Evolutionary conservation across 2,113 vertebrate species (phyloP), one percentile per base, ranked within the genome.

Genomic region (Amblyornis subalaris): DNA sequence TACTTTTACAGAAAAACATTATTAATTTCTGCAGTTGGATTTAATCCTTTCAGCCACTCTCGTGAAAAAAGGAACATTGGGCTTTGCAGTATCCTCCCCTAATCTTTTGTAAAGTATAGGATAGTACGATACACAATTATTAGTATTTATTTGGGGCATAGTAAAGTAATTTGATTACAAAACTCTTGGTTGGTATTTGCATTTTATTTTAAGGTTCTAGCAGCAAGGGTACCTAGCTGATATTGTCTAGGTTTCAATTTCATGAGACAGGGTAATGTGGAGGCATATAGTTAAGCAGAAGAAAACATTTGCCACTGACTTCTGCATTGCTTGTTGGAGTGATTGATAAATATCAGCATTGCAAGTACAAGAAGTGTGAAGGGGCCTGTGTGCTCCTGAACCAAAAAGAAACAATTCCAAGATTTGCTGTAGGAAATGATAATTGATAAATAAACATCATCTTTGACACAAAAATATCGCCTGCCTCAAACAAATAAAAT

Each of bases 71-170:
- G 23, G 17, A 84, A 54, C 18, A 12, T 22, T 58, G 38, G 26
- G 12, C 21, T 82, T 85, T 78, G 18, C 14, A n/a, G 13, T 36
- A 40, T 64, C 40, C 35, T 50, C 70, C 18, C 2, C 11, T 77
- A 4, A 50, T 76, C 26, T 62, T 42, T 2, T 75, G 9, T 61
- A 7, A 1, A 0, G 3, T 62, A 23, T 29, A 73, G 4, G 11
- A 19, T 54, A 60, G 50, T 51, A 31, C 20, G 75, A 6, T 15
- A 55, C 25, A 64, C 11, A 72, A 9, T 57, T 55, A 51, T 20
- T 48, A 69, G 8, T 62, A 67, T 40, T 65, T 69, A 26, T 60
- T 76, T 70, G 13, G 11, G 8, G 3, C 12, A 14, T 24, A 23
- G 33, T 38, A 42, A 73, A 91, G 76, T 80, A 20, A 78, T 64